phyloP scores from a whole-genome alignment of 2,113 vertebrate species.

The Pyrgilauda ruficollis region DNA sequence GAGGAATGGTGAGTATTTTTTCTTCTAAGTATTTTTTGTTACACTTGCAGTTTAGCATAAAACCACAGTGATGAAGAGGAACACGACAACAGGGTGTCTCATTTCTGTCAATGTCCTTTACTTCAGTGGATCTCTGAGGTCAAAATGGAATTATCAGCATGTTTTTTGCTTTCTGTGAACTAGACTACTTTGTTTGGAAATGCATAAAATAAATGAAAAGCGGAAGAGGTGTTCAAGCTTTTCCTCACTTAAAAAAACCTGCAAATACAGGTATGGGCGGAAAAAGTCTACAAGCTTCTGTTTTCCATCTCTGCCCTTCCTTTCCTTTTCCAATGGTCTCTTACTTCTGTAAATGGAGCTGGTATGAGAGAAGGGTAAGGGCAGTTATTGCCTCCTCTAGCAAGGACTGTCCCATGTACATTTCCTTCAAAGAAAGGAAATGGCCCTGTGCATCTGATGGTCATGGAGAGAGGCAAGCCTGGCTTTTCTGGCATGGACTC shows the following conservation, averaged over 20 bases:
- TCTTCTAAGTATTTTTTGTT: neutral
- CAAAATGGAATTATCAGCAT: neutral
- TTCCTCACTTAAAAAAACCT: neutral
- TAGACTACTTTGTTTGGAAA: neutral
- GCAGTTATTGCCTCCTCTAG: neutral
- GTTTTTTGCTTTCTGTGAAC: neutral
- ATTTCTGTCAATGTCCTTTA: neutral
- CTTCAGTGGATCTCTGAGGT: neutral
- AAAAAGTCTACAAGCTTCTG: neutral
- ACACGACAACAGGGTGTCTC: neutral
- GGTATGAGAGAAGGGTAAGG: neutral
- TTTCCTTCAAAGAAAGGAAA: neutral
- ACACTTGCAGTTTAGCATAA: neutral
- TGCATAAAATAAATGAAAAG: neutral
- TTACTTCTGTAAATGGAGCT: neutral
- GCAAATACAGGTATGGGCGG: neutral
- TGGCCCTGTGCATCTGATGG: neutral
- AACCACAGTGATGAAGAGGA: neutral
- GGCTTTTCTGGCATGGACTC: neutral
- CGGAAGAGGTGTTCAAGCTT: neutral
- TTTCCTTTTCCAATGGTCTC: neutral
- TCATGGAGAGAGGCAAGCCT: neutral
- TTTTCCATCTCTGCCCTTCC: neutral
- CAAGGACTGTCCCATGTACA: neutral
- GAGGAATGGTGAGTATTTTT: conserved; percentile 1